Conservation (phyloP, 1,140 invertebrate species). For the Halictus rubicundus region DNA sequence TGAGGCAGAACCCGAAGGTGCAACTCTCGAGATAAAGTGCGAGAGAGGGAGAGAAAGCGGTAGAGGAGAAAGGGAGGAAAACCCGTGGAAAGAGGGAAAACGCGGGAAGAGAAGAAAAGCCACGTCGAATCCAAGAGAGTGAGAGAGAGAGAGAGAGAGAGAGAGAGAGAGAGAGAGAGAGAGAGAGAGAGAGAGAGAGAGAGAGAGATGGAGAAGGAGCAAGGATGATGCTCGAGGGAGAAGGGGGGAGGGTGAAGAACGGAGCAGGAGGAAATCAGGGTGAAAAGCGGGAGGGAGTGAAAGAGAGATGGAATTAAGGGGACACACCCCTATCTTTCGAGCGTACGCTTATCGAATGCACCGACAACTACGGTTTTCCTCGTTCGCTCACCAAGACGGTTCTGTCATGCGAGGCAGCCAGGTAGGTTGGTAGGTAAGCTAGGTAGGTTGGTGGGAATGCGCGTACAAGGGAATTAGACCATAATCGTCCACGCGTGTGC, state of each 20-base stretch:
- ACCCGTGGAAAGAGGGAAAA: neutral
- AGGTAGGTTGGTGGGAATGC: constrained; percentile 73
- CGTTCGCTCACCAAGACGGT: constrained; percentile 60
- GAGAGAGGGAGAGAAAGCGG: neutral
- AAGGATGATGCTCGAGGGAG: constrained; percentile 7
- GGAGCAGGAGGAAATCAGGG: neutral
- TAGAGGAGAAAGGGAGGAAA: neutral
- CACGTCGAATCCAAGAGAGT: neutral
- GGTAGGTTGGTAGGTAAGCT: constrained; percentile 78
- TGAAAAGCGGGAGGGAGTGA: constrained; percentile 21
- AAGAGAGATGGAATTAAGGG: constrained; percentile 55
- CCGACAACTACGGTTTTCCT: constrained; percentile 66
- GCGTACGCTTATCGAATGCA: constrained; percentile 75
- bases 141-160: neutral
- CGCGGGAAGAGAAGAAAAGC: constrained; percentile 7
- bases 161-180: neutral
- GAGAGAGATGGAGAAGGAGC: neutral
- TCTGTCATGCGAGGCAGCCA: constrained; percentile 65
- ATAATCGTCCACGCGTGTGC: constrained; percentile 77
- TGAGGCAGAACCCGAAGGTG: neutral
- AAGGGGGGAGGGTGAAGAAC: neutral
- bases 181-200: too few relatives aligned
- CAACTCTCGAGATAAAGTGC: neutral
- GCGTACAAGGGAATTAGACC: constrained; percentile 78
- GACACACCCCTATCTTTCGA: constrained; percentile 76